Percentiles rank a stretch among this genome's conserved stretches.
These are phyloP conservation scores for Peribatodes rhomboidaria DNA, from an alignment of 2,888 invertebrate species.

Conservation along the genomic window DNA sequence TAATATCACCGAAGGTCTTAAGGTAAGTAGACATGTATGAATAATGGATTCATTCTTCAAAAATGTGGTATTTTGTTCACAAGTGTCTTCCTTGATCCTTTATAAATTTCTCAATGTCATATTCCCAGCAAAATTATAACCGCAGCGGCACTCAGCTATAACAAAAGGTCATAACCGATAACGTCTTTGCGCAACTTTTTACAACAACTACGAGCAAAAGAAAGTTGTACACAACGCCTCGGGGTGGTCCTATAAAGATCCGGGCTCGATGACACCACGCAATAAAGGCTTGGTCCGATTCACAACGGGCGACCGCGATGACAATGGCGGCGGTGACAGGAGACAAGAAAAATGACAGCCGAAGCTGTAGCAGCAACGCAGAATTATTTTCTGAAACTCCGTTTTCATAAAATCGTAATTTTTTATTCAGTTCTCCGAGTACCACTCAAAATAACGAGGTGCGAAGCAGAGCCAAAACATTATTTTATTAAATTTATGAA, in stretches of 20 bases:
- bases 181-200: constrained; percentile 39
- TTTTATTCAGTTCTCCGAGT: no score
- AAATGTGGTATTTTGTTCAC: not conserved
- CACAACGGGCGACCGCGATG: constrained; percentile 11
- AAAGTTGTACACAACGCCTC: constrained; percentile 38
- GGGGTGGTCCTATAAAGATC: constrained; percentile 37
- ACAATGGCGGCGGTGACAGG: constrained; percentile 10
- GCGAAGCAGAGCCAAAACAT: no score
- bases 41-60: not conserved
- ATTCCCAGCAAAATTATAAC: constrained; percentile 13
- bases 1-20: not conserved
- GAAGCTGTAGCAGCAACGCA: not conserved
- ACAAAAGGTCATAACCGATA: constrained; percentile 28
- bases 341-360: constrained; percentile 11
- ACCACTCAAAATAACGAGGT: no score
- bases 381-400: not conserved
- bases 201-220: constrained; percentile 46
- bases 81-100: not conserved
- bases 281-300: constrained; percentile 26
- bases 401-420: no score
- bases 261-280: constrained; percentile 29
- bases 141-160: constrained; percentile 11
- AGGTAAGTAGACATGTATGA: not conserved
- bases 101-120: not conserved
- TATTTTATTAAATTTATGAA: no score